A percentile compares a stretch with the other conserved stretches of the same genome.
Evolutionary conservation across 92 coral and sea anemone species (phyloP).

Genomic region (Umimayanthus kanabou): DNA sequence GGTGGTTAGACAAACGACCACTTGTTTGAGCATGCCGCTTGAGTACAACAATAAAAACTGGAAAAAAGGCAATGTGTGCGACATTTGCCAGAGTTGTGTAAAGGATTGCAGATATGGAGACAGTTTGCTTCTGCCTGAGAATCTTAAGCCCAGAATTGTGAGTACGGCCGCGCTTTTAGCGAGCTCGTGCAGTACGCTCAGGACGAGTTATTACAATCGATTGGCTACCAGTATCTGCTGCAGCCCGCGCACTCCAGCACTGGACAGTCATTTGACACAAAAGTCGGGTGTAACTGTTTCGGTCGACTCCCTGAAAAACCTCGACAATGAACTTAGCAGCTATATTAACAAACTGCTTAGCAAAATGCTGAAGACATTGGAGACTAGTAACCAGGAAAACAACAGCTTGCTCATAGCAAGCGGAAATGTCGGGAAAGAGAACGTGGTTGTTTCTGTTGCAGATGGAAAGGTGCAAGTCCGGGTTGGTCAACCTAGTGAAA

Average conservation of each 20-base stretch:
- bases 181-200: constrained; percentile 46
- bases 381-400: constrained; percentile 27
- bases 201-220: constrained; percentile 43
- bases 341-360: constrained; percentile 49
- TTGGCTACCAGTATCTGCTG: constrained; percentile 58
- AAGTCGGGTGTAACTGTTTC: not conserved
- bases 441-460: not conserved
- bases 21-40: constrained; percentile 46
- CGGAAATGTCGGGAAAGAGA: not conserved
- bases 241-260: not conserved
- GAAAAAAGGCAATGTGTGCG: constrained; percentile 58
- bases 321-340: constrained; percentile 33
- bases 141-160: constrained; percentile 26
- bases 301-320: constrained; percentile 8
- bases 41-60: constrained; percentile 12
- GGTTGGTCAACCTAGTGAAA: not conserved
- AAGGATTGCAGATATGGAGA: constrained; percentile 35
- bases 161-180: not conserved
- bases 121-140: constrained; percentile 12
- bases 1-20: constrained; percentile 4
- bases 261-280: not conserved
- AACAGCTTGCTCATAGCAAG: not conserved
- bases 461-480: constrained; percentile 14
- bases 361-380: constrained; percentile 46
- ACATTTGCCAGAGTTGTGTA: constrained; percentile 59